phyloP scores from a whole-genome alignment of 2,888 invertebrate genomes.

The Drosophila paramelanica region DNA sequence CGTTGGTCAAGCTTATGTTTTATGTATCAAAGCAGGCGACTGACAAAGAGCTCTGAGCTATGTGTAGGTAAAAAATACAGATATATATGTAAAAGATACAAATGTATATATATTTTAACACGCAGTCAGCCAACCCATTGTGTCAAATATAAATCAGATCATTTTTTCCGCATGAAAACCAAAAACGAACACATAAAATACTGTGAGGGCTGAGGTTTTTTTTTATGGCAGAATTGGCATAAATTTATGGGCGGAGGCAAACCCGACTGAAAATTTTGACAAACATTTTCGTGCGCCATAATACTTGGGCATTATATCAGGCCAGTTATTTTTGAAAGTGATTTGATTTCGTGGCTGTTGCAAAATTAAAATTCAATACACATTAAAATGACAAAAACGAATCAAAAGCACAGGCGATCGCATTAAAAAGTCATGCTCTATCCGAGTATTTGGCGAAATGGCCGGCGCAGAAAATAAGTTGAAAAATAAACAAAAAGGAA shows the following conservation, averaged over 20 bases:
- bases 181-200: constrained; percentile 23
- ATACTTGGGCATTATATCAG: constrained; percentile 47
- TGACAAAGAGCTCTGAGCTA: constrained; percentile 29
- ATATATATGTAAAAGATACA: constrained; percentile 32
- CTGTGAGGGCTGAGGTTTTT: constrained; percentile 30
- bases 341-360: constrained; percentile 41
- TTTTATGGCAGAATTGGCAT: constrained; percentile 67
- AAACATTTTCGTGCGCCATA: constrained; percentile 60
- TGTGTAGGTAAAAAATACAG: constrained; percentile 26
- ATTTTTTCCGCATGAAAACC: constrained; percentile 65
- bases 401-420: constrained; percentile 55
- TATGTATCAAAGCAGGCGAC: constrained; percentile 72
- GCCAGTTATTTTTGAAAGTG: constrained; percentile 61
- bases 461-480: constrained; percentile 32
- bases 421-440: constrained; percentile 70
- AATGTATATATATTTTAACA: constrained; percentile 38
- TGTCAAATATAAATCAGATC: constrained; percentile 82
- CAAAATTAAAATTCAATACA: constrained; percentile 73
- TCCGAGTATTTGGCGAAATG: constrained; percentile 40
- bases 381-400: constrained; percentile 77
- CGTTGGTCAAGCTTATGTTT: constrained; percentile 69
- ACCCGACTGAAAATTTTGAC: constrained; percentile 69
- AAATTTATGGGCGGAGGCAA: constrained; percentile 59
- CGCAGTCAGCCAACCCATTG: constrained; percentile 66
- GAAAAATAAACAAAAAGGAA: constrained; percentile 31